Percentiles rank a stretch among this genome's conserved stretches.
Conservation (phyloP, 1,140 invertebrate species). For the Drepana arcuata region DNA sequence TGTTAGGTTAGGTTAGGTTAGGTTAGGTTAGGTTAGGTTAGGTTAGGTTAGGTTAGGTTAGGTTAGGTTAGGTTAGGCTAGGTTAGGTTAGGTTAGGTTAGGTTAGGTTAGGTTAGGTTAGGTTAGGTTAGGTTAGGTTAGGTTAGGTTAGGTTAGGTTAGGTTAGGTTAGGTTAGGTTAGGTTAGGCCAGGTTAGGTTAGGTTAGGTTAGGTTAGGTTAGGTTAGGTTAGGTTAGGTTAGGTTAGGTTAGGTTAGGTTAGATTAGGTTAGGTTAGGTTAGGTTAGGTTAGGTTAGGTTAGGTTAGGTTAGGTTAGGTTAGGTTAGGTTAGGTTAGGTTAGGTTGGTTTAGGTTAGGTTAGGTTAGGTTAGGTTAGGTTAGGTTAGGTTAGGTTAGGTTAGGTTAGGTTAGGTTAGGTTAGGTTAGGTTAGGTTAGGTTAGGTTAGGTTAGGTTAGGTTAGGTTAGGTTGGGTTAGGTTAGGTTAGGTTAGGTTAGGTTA, state of each 20-base stretch:
- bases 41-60: slow-evolving; percentile 31
- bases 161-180: slow-evolving; percentile 15
- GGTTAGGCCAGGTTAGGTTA: slow-evolving; percentile 34
- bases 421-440: slow-evolving; percentile 27
- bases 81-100: slow-evolving; percentile 32
- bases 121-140: slow-evolving; percentile 23
- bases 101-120: slow-evolving; percentile 28
- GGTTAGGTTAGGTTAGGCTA: slow-evolving; percentile 21
- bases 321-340: slow-evolving; percentile 15
- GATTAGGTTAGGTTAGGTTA: slow-evolving; percentile 5
- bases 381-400: slow-evolving; percentile 14
- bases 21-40: slow-evolving; percentile 26
- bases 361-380: slow-evolving; percentile 15
- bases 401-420: slow-evolving; percentile 25
- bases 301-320: slow-evolving; percentile 15
- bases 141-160: slow-evolving; percentile 32
- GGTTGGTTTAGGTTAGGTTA: slow-evolving; percentile 7
- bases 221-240: slow-evolving; percentile 3
- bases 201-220: not conserved
- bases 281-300: slow-evolving; percentile 13
- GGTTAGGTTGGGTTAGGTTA: slow-evolving; percentile 9
- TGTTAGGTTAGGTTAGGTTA: slow-evolving; percentile 29
- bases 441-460: slow-evolving; percentile 30
- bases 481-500: slow-evolving; percentile 6
- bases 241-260: slow-evolving; percentile 5